These are phyloP conservation scores for Tridacna gigas DNA, from an alignment of 2,888 invertebrate genomes.

Conservation along the genomic window DNA sequence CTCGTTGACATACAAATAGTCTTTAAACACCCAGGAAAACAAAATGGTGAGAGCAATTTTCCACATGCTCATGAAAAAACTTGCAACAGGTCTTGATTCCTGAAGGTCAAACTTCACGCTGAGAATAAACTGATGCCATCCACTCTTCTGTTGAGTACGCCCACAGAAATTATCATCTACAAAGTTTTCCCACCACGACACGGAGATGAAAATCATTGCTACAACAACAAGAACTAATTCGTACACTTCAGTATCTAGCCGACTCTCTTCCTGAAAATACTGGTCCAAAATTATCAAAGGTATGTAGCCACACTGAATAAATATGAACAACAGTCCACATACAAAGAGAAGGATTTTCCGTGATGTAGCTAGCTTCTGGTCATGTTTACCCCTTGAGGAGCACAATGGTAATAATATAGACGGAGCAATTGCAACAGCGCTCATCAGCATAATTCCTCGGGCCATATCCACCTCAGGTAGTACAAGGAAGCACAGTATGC, in stretches of 20 bases:
- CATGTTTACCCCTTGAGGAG: conserved; percentile 28
- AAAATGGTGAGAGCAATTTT: conserved; percentile 60
- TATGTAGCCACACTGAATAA: conserved; percentile 68
- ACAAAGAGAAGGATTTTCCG: conserved; percentile 31
- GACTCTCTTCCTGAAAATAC: conserved; percentile 42
- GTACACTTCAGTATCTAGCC: conserved; percentile 17
- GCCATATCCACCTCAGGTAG: conserved; percentile 78
- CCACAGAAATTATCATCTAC: conserved; percentile 72
- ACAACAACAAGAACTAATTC: conserved; percentile 55
- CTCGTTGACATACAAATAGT: conserved; percentile 16
- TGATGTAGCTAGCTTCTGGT: not conserved
- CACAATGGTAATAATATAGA: conserved; percentile 75
- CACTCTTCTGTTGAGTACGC: conserved; percentile 23
- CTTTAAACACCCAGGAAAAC: conserved; percentile 39
- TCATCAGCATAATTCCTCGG: conserved; percentile 77
- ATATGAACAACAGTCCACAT: conserved; percentile 54
- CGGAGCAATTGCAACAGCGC: conserved; percentile 76
- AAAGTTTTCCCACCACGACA: conserved; percentile 79
- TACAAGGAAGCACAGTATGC: conserved; percentile 79
- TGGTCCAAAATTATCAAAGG: conserved; percentile 62
- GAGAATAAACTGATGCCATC: conserved; percentile 52
- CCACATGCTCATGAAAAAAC: conserved; percentile 51
- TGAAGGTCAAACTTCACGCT: conserved; percentile 67
- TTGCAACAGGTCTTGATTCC: conserved; percentile 61
- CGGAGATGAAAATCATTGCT: conserved; percentile 69